Base-by-base conservation (phyloP, 1,140 invertebrate species). In the Eufriesea mexicana region DNA sequence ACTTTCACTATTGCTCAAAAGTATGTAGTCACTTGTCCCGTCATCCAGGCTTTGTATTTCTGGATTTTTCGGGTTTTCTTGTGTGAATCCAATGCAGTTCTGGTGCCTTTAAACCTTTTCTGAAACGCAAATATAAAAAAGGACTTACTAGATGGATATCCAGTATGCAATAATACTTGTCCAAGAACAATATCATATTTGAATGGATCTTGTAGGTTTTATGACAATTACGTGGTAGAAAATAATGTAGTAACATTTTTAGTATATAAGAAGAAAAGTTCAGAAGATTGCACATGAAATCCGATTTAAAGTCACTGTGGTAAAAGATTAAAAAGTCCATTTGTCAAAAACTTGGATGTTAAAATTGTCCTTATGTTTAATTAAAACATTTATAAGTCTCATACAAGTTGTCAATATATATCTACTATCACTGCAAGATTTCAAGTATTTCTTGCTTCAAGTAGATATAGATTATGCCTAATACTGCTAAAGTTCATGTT, bases 61-160 rank as follows among this genome's bases (percentile, higher is more conserved):
- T 80, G 75, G 73, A 81, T 74, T 84, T 87, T 64, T 55, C 74
- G 78, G 68, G 66, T n/a, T 76, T 79, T 83, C 84, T 75, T 66
- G 73, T n/a, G 18, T 6, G 42, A 77, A 66, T 59, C 76, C 86
- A 75, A 74, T 59, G 80, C 23, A 76, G 79, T 85, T 85, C 66
- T 67, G 72, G 72, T 23, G 79, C 62, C 66, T 86, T 81, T 88
- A 86, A 85, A 89, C 77, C 54, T 82, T 68, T 85, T 86, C 90
- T 91, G 90, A 83, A 91, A 91, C 70, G 84, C 79, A 91, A 84
- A 91, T 83, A 91, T 71, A 86, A 84, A 81, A 86, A 83, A 72
- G 61, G 57, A 20, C 78, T 86, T 90, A 89, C 85, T 86, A 87
- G 76, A 70, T 57, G 5, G 73, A 71, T 82, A 77, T 76, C 55